phyloP scores from a whole-genome alignment of 2,113 vertebrate genomes.

The Ictidomys tridecemlineatus region DNA sequence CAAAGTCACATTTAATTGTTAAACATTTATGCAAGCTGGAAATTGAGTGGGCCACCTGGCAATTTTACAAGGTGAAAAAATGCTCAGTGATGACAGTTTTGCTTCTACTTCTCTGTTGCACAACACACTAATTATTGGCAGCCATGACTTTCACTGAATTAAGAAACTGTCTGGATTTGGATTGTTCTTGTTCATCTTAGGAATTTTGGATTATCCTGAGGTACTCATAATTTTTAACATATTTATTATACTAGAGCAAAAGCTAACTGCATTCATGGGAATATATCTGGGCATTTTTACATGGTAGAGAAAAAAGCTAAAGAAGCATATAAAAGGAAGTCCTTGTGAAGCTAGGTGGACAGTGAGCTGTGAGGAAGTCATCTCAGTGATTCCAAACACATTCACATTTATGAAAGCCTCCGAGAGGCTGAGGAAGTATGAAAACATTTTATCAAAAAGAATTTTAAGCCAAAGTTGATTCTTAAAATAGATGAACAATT shows the following conservation, averaged over 20 bases:
- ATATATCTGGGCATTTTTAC: not conserved
- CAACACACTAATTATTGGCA: conserved; percentile 49
- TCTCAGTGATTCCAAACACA: not conserved
- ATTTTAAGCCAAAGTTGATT: not conserved
- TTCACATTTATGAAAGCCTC: not conserved
- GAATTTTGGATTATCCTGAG: not conserved
- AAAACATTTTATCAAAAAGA: not conserved
- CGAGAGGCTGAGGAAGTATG: not conserved
- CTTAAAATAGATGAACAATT: not conserved
- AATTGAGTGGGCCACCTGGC: conserved; percentile 1
- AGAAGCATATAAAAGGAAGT: not conserved
- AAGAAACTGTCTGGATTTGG: not conserved
- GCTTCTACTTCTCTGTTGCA: not conserved
- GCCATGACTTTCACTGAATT: not conserved
- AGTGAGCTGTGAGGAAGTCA: not conserved
- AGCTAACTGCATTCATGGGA: not conserved
- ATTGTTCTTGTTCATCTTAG: not conserved
- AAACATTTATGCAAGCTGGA: not conserved
- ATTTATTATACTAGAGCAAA: not conserved
- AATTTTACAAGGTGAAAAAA: conserved; percentile 56
- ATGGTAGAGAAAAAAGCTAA: not conserved
- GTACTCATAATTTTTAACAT: conserved; percentile 32
- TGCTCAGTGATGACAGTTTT: not conserved
- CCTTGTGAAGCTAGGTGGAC: not conserved
- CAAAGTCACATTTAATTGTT: conserved; percentile 38